These are phyloP conservation scores for Lophochroa leadbeateri DNA, from an alignment of 2,113 vertebrate genomes.

Conservation along the genomic window DNA sequence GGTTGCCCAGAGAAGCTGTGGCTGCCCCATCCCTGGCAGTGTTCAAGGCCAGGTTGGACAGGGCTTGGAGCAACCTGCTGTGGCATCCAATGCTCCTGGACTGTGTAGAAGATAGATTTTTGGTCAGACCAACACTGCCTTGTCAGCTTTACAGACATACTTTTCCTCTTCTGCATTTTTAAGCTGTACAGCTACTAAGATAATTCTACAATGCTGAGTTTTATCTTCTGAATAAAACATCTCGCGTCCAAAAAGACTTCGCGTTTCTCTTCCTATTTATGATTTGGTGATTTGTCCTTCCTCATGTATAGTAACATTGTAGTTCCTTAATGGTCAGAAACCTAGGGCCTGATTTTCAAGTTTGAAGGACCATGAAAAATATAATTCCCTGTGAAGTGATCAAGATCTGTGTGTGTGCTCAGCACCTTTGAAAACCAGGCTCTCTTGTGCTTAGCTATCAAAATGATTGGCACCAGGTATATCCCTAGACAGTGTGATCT, in stretches of 20 bases:
- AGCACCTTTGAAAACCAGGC: constrained; percentile 36
- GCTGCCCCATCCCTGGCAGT: neutral
- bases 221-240: neutral
- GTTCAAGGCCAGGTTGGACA: neutral
- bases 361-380: neutral
- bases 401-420: neutral
- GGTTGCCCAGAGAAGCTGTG: too few species aligned
- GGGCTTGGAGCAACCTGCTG: neutral
- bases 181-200: neutral
- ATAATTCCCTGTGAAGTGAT: neutral
- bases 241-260: neutral
- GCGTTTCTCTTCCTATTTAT: neutral
- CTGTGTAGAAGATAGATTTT: neutral
- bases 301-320: neutral
- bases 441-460: constrained; percentile 29
- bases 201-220: neutral
- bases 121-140: neutral
- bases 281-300: neutral
- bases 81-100: neutral
- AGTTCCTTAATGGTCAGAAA: neutral
- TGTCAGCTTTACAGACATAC: neutral
- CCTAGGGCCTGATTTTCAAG: neutral
- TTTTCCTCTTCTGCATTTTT: neutral
- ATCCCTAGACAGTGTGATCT: neutral
- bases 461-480: constrained; percentile 18